phyloP scores from a whole-genome alignment of 2,888 invertebrate species.

The Abrostola tripartita region DNA sequence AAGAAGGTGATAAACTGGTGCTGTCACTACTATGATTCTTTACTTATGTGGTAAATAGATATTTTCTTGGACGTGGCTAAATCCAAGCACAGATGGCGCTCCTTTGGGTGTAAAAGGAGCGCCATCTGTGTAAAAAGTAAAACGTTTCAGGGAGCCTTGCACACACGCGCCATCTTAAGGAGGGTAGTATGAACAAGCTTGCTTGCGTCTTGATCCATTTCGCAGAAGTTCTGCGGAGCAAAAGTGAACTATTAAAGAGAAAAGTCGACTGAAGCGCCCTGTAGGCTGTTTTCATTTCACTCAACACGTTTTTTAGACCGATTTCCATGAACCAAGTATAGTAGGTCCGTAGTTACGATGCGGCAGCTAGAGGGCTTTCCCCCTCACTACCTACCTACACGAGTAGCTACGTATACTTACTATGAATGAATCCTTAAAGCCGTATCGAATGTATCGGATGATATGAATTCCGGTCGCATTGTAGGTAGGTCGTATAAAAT shows the following conservation, averaged over 20 bases:
- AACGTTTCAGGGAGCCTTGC: not conserved
- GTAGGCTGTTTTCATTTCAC: slow-evolving; percentile 21
- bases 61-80: too few species aligned
- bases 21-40: too few species aligned
- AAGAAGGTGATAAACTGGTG: too few species aligned
- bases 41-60: too few species aligned
- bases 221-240: not conserved
- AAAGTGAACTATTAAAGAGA: slow-evolving; percentile 9
- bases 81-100: too few species aligned
- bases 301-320: not conserved
- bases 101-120: slow-evolving; percentile 15
- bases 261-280: slow-evolving; percentile 28
- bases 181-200: slow-evolving; percentile 13
- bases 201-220: not conserved
- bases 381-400: slow-evolving; percentile 2
- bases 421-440: slow-evolving; percentile 56
- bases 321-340: not conserved
- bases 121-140: slow-evolving; percentile 36
- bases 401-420: slow-evolving; percentile 29
- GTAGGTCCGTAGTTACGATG: slow-evolving; percentile 14
- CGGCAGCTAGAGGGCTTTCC: slow-evolving; percentile 34
- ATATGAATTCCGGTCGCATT: slow-evolving; percentile 56
- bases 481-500: slow-evolving; percentile 56
- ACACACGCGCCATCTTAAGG: slow-evolving; percentile 42
- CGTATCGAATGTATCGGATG: slow-evolving; percentile 51